Evolutionary conservation across 2,113 vertebrate species (phyloP).

Genomic region (Cyrtonyx montezumae): DNA sequence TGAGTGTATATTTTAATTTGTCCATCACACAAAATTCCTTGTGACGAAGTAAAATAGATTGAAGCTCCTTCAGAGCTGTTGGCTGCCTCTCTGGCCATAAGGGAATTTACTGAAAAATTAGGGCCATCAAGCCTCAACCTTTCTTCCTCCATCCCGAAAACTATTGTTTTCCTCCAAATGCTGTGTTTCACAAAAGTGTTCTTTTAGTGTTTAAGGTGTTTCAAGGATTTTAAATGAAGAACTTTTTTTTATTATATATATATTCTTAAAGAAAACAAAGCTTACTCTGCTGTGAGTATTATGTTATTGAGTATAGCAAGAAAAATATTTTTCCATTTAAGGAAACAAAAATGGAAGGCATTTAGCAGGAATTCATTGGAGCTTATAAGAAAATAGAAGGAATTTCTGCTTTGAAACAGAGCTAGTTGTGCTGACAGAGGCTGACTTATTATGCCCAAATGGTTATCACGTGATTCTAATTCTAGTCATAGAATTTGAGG

Average conservation of each 20-base stretch:
- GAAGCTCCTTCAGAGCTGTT: conserved; percentile 45
- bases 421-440: conserved; percentile 3
- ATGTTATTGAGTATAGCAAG: background rate
- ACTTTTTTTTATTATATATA: background rate
- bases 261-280: background rate
- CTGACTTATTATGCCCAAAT: background rate
- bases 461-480: background rate
- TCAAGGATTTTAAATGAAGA: conserved; percentile 36
- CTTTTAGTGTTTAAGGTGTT: conserved; percentile 38
- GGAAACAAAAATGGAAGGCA: conserved; percentile 3
- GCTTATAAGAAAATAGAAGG: conserved; percentile 33
- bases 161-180: background rate
- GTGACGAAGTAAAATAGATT: conserved; percentile 17
- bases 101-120: conserved; percentile 48
- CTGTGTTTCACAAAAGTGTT: conserved; percentile 30
- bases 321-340: conserved; percentile 41
- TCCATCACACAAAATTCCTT: background rate
- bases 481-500: too few species aligned
- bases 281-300: background rate
- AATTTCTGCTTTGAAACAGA: conserved; percentile 38
- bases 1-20: conserved; percentile 11
- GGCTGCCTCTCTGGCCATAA: conserved; percentile 29
- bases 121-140: background rate
- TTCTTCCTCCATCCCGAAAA: conserved; percentile 42
- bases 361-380: conserved; percentile 22